Base-by-base conservation (phyloP, 2,888 invertebrate genomes). In the Julus scandinavius region DNA sequence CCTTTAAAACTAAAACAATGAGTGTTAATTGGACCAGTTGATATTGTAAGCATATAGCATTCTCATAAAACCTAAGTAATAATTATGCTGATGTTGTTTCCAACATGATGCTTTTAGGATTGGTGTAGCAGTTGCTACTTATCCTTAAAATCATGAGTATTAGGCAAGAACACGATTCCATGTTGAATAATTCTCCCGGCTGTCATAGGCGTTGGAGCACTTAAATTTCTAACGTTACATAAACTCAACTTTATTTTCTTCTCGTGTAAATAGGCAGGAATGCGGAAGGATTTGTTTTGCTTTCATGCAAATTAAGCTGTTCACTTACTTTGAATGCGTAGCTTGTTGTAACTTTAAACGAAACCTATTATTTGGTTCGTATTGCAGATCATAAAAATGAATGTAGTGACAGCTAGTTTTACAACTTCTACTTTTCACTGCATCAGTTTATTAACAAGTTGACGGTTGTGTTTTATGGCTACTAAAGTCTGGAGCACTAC, bases 321-420 rank as follows among this genome's bases (percentile, higher is more conserved):
- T 63, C n/a, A 63, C 63, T 20, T 20, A 20, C 63, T 20, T n/a
- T 20, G 20, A 63, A 63, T 63, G 4, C 7, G n/a, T 0, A 63
- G 20, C 7, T 20, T 63, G 63, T 20, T n/a, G 63, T 63, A 63
- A 63, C 63, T n/a, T 63, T 4, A 20, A 63, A 63, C 63, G 4
- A 63, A 63, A 63, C 63, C 11, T 29, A 13, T 29, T 72, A 72
- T 72, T 72, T 29, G 2, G 72, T 72, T 63, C 29, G 72, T 72
- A 29, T 72, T 29, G 29, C 72, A 72, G 72, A 72, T 72, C 72
- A 72, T 72, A 63, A 72, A 72, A 72, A 72, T 72, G 72, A 1
- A 29, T 63, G 63, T n/a, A n/a, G n/a, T 72, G 72, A 72, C 72
- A 9, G 72, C 72, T 29, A 72, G 72, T 72, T 63, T 63, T 63